A percentile compares a stretch with the other conserved stretches of the same genome.
These are phyloP conservation scores for Dolichotis patagonum DNA, from an alignment of 2,113 vertebrate species.

Conservation along the genomic window DNA sequence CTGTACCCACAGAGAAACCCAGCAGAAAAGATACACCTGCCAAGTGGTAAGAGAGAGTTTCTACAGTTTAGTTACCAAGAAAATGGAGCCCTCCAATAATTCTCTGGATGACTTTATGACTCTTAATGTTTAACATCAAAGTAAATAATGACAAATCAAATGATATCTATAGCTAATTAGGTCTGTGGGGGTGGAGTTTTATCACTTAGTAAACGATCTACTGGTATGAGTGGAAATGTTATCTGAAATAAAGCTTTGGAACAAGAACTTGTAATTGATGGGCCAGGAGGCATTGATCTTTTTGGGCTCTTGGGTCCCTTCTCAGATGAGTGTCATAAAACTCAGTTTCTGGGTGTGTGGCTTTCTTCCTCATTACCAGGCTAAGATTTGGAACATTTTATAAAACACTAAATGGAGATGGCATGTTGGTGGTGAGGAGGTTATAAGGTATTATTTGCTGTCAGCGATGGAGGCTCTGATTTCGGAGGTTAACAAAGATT, in stretches of 20 bases:
- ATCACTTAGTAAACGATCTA: not conserved
- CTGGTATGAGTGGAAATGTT: not conserved
- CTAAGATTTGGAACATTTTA: slow-evolving; percentile 47
- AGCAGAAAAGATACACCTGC: not conserved
- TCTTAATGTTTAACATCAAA: slow-evolving; percentile 31
- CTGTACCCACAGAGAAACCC: slow-evolving; percentile 1
- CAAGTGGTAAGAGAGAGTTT: not conserved
- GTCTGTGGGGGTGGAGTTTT: not conserved
- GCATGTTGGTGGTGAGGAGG: not conserved
- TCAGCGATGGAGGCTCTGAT: slow-evolving; percentile 43
- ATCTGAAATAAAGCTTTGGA: not conserved
- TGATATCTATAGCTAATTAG: not conserved
- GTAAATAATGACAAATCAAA: slow-evolving; percentile 3
- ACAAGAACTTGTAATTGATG: not conserved
- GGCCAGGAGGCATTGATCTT: too few species aligned
- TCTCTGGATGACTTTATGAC: slow-evolving; percentile 31
- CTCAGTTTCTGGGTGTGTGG: not conserved
- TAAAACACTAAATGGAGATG: not conserved
- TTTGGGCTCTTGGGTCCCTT: not conserved
- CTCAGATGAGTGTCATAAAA: not conserved
- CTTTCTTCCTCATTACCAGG: slow-evolving; percentile 24
- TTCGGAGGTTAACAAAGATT: slow-evolving; percentile 64
- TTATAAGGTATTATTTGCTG: not conserved
- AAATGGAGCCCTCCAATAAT: not conserved
- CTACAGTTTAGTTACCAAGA: not conserved